These are phyloP conservation scores for Zootermopsis nevadensis DNA, from an alignment of 2,888 invertebrate genomes.

Conservation along the genomic window DNA sequence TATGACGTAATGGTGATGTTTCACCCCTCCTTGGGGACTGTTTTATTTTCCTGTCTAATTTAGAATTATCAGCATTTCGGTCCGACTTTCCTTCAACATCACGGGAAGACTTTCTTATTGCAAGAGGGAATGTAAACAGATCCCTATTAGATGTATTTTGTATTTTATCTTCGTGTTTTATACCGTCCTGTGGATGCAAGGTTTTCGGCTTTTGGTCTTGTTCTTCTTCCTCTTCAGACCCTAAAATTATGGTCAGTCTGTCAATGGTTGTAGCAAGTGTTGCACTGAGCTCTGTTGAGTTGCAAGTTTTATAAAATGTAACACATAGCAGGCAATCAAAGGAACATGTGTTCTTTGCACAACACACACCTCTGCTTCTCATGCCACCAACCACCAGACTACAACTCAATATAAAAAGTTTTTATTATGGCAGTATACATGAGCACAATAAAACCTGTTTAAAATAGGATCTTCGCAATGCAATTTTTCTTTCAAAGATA, in stretches of 20 bases:
- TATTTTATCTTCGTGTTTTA: conserved; percentile 13
- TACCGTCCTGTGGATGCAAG: conserved; percentile 23
- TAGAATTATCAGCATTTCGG: conserved; percentile 1
- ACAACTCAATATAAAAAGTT: too few relatives aligned
- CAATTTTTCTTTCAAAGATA: too few relatives aligned
- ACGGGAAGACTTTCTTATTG: conserved; percentile 30
- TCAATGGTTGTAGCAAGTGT: background rate
- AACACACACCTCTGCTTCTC: too few relatives aligned
- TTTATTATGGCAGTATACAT: too few relatives aligned
- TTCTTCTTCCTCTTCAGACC: conserved; percentile 41
- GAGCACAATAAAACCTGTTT: too few relatives aligned
- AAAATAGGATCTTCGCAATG: too few relatives aligned
- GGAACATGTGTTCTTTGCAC: too few relatives aligned
- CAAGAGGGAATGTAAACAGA: background rate
- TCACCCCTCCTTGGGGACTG: conserved; percentile 29
- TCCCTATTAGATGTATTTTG: background rate
- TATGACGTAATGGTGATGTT: conserved; percentile 20
- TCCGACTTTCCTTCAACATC: conserved; percentile 12
- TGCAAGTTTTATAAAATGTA: background rate
- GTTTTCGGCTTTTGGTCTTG: background rate
- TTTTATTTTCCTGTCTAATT: conserved; percentile 30
- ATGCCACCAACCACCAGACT: too few relatives aligned
- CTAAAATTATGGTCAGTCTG: conserved; percentile 36
- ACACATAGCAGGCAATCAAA: background rate
- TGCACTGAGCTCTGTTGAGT: background rate